These are phyloP conservation scores for Hermatobates lingyangjiaoensis DNA, from an alignment of 1,140 invertebrate species.

Conservation along the genomic window DNA sequence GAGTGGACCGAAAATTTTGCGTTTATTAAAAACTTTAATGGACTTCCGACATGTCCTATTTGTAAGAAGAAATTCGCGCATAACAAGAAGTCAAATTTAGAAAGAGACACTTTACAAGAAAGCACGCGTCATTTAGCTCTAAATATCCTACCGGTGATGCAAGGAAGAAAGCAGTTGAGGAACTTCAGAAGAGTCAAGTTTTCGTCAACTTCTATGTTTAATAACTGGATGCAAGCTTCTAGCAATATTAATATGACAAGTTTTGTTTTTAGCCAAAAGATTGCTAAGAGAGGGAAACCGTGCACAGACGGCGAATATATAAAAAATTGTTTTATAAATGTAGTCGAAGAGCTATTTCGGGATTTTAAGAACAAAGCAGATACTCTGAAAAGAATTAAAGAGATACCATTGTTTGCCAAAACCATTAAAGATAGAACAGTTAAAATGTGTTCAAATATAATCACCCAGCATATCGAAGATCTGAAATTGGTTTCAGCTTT, in stretches of 20 bases:
- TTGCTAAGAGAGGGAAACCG: conserved; percentile 21
- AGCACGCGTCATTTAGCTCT: not conserved
- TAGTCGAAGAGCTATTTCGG: conserved; percentile 20
- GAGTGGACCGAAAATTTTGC: conserved; percentile 16
- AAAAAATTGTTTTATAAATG: conserved; percentile 20
- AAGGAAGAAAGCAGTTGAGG: conserved; percentile 20
- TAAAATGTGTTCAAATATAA: conserved; percentile 22
- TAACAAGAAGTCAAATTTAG: conserved; percentile 12
- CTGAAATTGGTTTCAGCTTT: conserved; percentile 16
- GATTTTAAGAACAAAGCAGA: conserved; percentile 21
- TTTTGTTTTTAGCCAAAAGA: conserved; percentile 17
- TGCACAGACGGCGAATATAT: conserved; percentile 21
- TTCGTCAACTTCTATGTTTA: conserved; percentile 17
- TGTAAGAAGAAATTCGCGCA: conserved; percentile 8
- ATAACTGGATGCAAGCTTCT: conserved; percentile 21
- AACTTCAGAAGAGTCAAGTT: conserved; percentile 18
- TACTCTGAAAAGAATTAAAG: conserved; percentile 20
- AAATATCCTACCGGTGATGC: conserved; percentile 17
- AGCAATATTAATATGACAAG: conserved; percentile 20
- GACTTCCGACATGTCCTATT: conserved; percentile 11
- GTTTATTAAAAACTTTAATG: conserved; percentile 12
- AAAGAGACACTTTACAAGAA: conserved; percentile 10
- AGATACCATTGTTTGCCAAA: conserved; percentile 19
- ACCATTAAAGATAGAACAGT: conserved; percentile 19
- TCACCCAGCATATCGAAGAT: conserved; percentile 17